Evolutionary conservation across 1,140 invertebrate species (phyloP).

Genomic region (Drosophila busckii): DNA sequence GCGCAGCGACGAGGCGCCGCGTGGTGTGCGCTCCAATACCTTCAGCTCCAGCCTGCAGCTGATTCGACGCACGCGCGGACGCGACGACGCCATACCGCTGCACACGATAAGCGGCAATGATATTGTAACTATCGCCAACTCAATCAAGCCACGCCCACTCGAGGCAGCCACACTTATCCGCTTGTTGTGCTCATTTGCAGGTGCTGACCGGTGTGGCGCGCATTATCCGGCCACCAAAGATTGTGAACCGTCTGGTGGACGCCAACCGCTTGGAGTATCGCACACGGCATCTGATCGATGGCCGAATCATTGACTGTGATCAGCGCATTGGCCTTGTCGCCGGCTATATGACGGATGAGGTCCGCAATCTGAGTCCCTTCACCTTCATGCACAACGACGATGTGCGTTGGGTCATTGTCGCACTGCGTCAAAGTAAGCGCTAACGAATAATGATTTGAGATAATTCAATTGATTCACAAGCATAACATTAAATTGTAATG

Average conservation of each 20-base stretch:
- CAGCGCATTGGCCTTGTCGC: conserved; percentile 91
- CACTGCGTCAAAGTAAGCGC: conserved; percentile 89
- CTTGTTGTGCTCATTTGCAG: conserved; percentile 42
- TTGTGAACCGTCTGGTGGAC: conserved; percentile 85
- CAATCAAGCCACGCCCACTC: too few species aligned
- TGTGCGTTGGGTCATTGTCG: conserved; percentile 89
- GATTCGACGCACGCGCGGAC: conserved; percentile 79
- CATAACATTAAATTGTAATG: too few species aligned
- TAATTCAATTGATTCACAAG: too few species aligned
- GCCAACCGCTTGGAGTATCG: conserved; percentile 90
- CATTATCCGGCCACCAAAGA: conserved; percentile 83
- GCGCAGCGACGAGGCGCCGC: conserved; percentile 80
- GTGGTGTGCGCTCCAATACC: conserved; percentile 61
- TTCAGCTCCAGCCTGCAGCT: conserved; percentile 79
- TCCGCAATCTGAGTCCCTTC: conserved; percentile 89
- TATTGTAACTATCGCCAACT: conserved; percentile 79
- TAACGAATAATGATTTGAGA: too few species aligned
- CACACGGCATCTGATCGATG: conserved; percentile 90
- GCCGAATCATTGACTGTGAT: conserved; percentile 90
- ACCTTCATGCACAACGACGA: conserved; percentile 93
- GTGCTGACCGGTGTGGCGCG: conserved; percentile 86
- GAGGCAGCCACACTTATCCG: neutral
- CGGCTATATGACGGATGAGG: conserved; percentile 91
- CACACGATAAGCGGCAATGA: conserved; percentile 81
- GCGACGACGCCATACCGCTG: conserved; percentile 79